phyloP scores from a whole-genome alignment of 2,797 vertebrate species.

The Cottoperca gobio region DNA sequence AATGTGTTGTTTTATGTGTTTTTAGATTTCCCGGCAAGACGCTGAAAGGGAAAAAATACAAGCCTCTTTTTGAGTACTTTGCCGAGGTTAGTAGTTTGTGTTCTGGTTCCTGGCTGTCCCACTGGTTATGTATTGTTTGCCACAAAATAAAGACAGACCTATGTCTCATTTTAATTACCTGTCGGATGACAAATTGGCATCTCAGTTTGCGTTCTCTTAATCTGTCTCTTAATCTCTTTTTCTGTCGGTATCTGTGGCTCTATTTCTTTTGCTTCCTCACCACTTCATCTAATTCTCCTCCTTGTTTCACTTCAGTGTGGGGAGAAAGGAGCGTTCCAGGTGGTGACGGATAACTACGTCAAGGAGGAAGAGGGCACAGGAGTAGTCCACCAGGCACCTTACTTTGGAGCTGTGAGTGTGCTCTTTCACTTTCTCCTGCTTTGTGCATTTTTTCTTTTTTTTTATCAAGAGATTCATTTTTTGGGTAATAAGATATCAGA shows the following conservation, averaged over 20 bases:
- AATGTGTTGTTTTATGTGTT: conserved; percentile 40
- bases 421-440: not conserved
- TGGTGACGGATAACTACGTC: conserved; percentile 93
- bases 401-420: conserved; percentile 96
- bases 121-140: conserved; percentile 4
- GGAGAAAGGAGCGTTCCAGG: conserved; percentile 91
- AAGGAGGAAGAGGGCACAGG: conserved; percentile 97
- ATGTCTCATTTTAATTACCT: conserved; percentile 42
- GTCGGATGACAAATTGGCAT: conserved; percentile 22
- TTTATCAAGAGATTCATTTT: not conserved
- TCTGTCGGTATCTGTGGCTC: conserved; percentile 2
- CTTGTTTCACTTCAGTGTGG: conserved; percentile 81
- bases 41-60: conserved; percentile 95
- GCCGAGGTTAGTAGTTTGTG: conserved; percentile 87
- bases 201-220: conserved; percentile 9
- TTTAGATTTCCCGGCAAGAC: conserved; percentile 92
- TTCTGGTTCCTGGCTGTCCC: conserved; percentile 11
- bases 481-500: too few relatives aligned
- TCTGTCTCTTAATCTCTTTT: conserved; percentile 21
- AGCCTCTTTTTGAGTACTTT: conserved; percentile 95
- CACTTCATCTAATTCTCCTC: conserved; percentile 21
- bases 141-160: conserved; percentile 12
- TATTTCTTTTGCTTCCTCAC: conserved; percentile 24
- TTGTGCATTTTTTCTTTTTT: not conserved
- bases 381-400: conserved; percentile 98